Percentiles rank a stretch among this genome's conserved stretches.
These are phyloP conservation scores for Dasysyrphus tricinctus DNA, from an alignment of 2,888 invertebrate genomes.

Conservation along the genomic window DNA sequence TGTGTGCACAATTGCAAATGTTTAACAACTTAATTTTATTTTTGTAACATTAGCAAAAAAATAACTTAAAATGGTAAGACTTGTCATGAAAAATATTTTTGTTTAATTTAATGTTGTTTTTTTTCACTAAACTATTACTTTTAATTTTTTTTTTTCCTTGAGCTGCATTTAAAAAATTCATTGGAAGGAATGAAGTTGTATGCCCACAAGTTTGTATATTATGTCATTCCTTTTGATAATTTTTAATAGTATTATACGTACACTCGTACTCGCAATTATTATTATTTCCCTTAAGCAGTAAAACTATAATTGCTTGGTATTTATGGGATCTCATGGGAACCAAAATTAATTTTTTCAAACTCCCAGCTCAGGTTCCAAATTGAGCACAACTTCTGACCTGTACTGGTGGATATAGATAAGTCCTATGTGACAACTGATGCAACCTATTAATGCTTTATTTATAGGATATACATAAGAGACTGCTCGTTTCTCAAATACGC, in stretches of 20 bases:
- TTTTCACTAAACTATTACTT: background rate
- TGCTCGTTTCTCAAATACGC: too few species aligned
- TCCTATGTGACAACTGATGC: too few species aligned
- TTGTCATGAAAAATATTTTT: conserved; percentile 7
- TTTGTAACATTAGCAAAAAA: conserved; percentile 29
- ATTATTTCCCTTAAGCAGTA: conserved; percentile 6
- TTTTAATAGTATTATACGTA: background rate
- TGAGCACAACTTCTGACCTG: background rate
- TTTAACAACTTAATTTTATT: conserved; percentile 43
- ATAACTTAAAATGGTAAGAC: conserved; percentile 46
- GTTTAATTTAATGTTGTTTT: background rate
- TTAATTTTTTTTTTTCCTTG: background rate
- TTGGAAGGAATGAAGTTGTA: conserved; percentile 15
- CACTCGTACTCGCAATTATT: background rate
- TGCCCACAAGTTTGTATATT: background rate
- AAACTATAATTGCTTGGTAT: conserved; percentile 7
- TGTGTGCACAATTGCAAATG: conserved; percentile 40
- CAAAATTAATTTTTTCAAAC: background rate
- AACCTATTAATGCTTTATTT: too few species aligned
- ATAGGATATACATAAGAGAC: too few species aligned
- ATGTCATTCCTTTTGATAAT: background rate
- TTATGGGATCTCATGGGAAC: conserved; percentile 10
- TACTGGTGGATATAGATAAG: background rate
- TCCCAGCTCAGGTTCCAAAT: background rate
- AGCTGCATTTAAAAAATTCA: background rate